phyloP scores from a whole-genome alignment of 2,888 invertebrate species.

The Athrips mouffetella region DNA sequence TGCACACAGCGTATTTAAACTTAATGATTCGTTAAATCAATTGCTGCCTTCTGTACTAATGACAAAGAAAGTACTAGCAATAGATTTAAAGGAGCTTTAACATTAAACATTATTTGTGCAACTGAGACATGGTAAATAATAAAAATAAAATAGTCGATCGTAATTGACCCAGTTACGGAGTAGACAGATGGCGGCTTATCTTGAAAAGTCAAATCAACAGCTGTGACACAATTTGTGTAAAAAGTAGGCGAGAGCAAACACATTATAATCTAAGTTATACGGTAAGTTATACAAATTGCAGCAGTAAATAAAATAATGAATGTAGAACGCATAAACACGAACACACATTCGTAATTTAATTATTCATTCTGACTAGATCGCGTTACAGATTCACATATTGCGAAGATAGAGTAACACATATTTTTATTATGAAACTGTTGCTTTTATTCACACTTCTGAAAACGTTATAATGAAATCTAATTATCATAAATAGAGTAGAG shows the following conservation, averaged over 20 bases:
- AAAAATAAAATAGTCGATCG: not conserved
- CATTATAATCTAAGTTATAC: not conserved
- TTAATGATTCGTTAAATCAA: constrained; percentile 1
- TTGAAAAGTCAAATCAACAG: constrained; percentile 16
- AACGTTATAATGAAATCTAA: too few relatives aligned
- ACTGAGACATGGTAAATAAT: too few relatives aligned
- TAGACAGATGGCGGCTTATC: constrained; percentile 14
- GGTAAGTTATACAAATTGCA: constrained; percentile 5
- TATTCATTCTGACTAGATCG: constrained; percentile 24
- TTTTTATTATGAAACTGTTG: constrained; percentile 22
- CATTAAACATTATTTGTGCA: too few relatives aligned
- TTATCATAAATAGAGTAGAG: not conserved
- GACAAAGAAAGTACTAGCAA: too few relatives aligned
- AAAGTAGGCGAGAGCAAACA: constrained; percentile 1
- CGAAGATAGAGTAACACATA: constrained; percentile 31
- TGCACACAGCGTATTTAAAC: not conserved
- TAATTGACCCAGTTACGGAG: constrained; percentile 15
- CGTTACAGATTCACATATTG: constrained; percentile 29
- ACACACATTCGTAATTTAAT: constrained; percentile 3
- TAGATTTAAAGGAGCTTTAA: too few relatives aligned
- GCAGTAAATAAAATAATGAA: constrained; percentile 22
- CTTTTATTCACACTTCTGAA: constrained; percentile 2
- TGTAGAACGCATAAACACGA: constrained; percentile 22
- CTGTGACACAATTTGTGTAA: constrained; percentile 15
- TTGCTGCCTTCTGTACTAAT: too few relatives aligned